Base-by-base conservation (phyloP, 2,888 invertebrate genomes). In the Fabriciana adippe region DNA sequence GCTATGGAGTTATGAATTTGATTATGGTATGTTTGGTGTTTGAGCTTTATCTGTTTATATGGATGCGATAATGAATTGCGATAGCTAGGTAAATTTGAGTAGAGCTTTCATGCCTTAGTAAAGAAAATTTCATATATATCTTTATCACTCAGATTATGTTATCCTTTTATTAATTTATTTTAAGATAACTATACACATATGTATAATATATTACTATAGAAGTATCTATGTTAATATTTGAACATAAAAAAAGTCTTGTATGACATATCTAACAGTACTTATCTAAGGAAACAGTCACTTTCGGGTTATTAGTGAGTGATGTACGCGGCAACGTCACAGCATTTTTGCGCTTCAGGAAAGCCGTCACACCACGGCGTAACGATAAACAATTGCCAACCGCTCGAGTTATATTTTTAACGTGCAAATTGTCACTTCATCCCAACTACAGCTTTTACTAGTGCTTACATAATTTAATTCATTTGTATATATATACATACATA, bases 351-450 rank as follows among this genome's bases (percentile, higher is more conserved):
- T 61, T 61, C 61, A 60, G 50, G 48, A 50, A 61, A 66, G 54
- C 65, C 60, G 66, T 60, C 56, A 64, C 41, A 48, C 16, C 51
- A 55, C 56, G 68, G 60, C 55, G 68, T 41, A 56, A 56, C 21
- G 65, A 35, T 35, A 62, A 66, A 57, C 66, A 66, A 69, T 68
- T 61, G 61, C 61, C 68, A 68, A 53, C 55, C 47, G 55, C 55
- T 55, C 53, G 55, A 21, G 62, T 66, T 61, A 35, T 68, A 68
- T 69, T 69, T 69, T 69, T 69, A 66, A 69, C 62, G 56, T 62
- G 61, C 57, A 62, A 66, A 62, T 66, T 62, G 68, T 65, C 65
- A 61, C 51, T 68, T 59, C 55, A 61, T 45, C 55, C 53, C 60
- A 35, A 54, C 55, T 65, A 45, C 16, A 61, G 51, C 55, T 45